Conservation (phyloP, 2,113 vertebrate species). For the Alectura lathami region DNA sequence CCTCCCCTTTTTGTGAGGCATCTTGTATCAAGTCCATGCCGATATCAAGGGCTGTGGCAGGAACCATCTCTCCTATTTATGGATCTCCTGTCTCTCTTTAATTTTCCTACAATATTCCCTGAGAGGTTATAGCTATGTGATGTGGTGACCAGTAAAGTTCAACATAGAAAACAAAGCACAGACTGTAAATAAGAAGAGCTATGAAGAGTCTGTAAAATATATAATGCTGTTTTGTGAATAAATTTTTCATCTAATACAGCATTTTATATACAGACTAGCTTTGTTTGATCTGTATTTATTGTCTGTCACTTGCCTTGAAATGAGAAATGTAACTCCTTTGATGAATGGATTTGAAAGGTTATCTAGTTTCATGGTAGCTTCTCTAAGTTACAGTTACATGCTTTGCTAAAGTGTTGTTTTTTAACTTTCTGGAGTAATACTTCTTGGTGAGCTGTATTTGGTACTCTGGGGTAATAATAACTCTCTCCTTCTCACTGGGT, state of each 20-base stretch:
- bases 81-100: background rate
- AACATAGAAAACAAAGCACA: background rate
- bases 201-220: background rate
- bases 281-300: conserved; percentile 61
- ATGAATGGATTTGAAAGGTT: conserved; percentile 49
- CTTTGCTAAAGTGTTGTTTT: background rate
- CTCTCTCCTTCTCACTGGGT: background rate
- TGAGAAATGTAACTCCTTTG: conserved; percentile 43
- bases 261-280: background rate
- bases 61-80: background rate
- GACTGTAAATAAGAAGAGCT: background rate
- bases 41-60: background rate
- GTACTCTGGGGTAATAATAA: background rate
- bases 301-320: conserved; percentile 33
- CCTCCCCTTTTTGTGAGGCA: background rate
- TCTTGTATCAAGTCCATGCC: background rate
- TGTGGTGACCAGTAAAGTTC: background rate
- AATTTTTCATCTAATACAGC: conserved; percentile 2
- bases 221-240: background rate
- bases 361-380: conserved; percentile 30
- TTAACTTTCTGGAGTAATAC: background rate
- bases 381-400: background rate
- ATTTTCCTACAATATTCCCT: background rate
- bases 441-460: background rate
- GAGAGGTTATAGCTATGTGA: background rate